Base-by-base conservation (phyloP, 2,113 vertebrate genomes). In the Etia nguti region DNA sequence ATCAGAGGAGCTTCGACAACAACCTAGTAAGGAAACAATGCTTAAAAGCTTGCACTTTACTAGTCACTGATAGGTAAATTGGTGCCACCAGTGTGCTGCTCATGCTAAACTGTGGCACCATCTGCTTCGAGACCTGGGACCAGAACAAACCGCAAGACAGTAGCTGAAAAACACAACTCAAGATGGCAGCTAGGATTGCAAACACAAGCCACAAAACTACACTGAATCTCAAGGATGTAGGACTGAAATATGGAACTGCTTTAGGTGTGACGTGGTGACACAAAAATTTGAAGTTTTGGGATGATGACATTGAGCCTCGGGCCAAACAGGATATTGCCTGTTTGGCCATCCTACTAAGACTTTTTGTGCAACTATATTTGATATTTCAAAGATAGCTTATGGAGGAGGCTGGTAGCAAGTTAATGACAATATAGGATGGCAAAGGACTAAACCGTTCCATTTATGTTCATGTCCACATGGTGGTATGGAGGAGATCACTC, bases 51-150 rank as follows among this genome's bases (percentile, higher is more conserved):
- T 81, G 22, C 73, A 36, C 85, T 88, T 90, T 79, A 87, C 83
- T 38, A 54, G 84, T 87, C 86, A 57, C 56, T 93, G 84, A 91
- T 91, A 73, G 86, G 83, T 77, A 92, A 90, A 92, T 81, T 82
- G 87, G 83, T 91, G 26, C 70, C 89, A 89, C 86, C 86, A 81
- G 84, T 85, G 60, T 57, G 82, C 85, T 73, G 85, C 90, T 92
- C 82, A 88, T 87, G 77, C 84, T 92, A 93, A 94, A 95, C 92
- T 93, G 91, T 90, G 95, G 90, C 89, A 88, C 95, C 95, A 96
- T 96, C 95, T 96, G 94, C 89, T 94, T 38, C 2, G 88, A 90
- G 90, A 93, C 82, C 84, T 79, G 88, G 77, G 87, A 86, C 86
- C 55, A 84, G 68, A 81, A 60, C 89, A 94, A 88, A 93, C 85